Conservation (phyloP, 2,113 vertebrate genomes). For the Pampusana beccarii region DNA sequence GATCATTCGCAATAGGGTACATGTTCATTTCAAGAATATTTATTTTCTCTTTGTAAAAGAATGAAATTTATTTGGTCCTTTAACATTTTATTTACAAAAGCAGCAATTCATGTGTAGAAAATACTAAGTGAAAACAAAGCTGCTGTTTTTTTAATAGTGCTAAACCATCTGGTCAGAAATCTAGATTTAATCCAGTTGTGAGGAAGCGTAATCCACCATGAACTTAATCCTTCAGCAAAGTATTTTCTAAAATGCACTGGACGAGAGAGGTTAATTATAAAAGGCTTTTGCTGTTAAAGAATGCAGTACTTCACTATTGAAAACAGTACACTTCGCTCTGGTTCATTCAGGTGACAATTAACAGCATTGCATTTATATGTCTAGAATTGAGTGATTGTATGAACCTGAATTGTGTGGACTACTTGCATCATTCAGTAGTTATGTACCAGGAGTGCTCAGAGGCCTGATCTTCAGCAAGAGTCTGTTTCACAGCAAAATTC, state of each 20-base stretch:
- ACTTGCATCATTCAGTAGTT: not conserved
- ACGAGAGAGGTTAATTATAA: not conserved
- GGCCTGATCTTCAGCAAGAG: not conserved
- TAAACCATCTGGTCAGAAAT: not conserved
- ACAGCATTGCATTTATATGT: fast-evolving
- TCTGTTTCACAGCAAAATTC: not conserved
- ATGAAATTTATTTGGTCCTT: not conserved
- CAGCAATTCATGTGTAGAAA: not conserved
- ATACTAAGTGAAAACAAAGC: not conserved
- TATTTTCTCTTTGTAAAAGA: not conserved
- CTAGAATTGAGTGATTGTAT: not conserved
- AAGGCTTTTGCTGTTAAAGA: not conserved
- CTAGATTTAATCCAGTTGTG: not conserved
- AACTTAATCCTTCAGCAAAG: not conserved
- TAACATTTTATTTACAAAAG: not conserved
- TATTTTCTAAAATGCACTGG: not conserved
- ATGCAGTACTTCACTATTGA: not conserved
- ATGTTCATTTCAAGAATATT: not conserved
- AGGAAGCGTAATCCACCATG: not conserved
- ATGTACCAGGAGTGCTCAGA: not conserved
- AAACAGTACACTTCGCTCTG: not conserved
- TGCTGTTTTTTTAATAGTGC: not conserved
- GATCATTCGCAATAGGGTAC: not conserved
- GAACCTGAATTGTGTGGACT: not conserved
- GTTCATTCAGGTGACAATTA: not conserved